These are phyloP conservation scores for Orthosia cruda DNA, from an alignment of 2,888 invertebrate species.

Conservation along the genomic window DNA sequence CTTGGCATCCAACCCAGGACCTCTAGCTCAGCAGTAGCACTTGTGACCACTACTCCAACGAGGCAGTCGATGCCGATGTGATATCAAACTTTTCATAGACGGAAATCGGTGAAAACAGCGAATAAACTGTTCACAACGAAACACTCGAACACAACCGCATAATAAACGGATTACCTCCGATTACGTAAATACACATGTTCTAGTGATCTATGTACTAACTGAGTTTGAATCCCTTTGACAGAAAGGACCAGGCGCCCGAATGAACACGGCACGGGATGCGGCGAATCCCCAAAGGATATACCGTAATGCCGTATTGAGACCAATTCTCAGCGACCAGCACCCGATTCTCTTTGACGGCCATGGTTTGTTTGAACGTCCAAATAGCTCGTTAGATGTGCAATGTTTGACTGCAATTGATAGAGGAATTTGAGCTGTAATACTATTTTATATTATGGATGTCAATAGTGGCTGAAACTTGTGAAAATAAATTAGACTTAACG, in stretches of 20 bases:
- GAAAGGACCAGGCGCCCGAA: neutral
- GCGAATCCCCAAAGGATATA: neutral
- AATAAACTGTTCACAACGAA: neutral
- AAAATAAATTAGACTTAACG: too few relatives aligned
- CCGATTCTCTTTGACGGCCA: neutral
- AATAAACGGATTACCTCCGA: neutral
- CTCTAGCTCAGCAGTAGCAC: too few relatives aligned
- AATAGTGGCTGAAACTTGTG: too few relatives aligned
- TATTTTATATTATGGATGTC: too few relatives aligned
- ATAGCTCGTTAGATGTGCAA: neutral
- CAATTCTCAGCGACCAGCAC: neutral
- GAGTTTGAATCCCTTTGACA: neutral
- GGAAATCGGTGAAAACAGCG: neutral
- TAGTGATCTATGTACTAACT: neutral
- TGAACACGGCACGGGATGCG: neutral
- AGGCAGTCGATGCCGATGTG: too few relatives aligned
- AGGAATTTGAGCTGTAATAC: neutral
- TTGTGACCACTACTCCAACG: too few relatives aligned
- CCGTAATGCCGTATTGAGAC: neutral
- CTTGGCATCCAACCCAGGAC: too few relatives aligned
- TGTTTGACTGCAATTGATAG: neutral
- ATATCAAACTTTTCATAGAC: too few relatives aligned
- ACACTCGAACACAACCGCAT: too few relatives aligned
- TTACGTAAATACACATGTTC: neutral
- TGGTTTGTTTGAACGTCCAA: neutral